Evolutionary conservation across 2,888 invertebrate genomes (phyloP), one percentile per base, ranked within the genome.

Genomic region (Ashinkailepas kermadecensis): DNA sequence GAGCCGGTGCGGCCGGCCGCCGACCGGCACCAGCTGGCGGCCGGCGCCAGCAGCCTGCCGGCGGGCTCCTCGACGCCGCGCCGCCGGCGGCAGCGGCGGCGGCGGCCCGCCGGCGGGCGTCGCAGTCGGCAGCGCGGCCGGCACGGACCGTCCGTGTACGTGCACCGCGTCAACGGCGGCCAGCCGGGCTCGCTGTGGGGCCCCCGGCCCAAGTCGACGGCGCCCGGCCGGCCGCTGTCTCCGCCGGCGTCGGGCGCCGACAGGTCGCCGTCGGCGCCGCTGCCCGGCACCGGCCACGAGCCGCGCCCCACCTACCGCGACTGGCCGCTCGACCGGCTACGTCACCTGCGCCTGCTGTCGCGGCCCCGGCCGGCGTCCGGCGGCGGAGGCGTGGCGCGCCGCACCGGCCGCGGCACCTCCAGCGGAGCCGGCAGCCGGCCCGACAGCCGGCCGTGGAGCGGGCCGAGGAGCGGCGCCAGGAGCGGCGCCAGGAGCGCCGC

Each of bases 221-320:
- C 67, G 25, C 8, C 25, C 23, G 23, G 25, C 12, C n/a, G 67
- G n/a, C n/a, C 67, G 67, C 11, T 10, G 25, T 10, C 67, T 1
- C 67, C n/a, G 23, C 25, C 25, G 13, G 6, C 67, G 23, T 12
- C 25, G 25, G 67, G 13, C 25, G 67, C 7, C 12, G 23, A 11
- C 25, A 0, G 25, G 25, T 9, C 67, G 25, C n/a, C n/a, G 23
- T 67, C 67, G 7, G 23, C n/a, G 7, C 67, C n/a, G 25, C 23
- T 21, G 25, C 67, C 67, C n/a, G 25, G 25, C 25, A 67, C 54
- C 56, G 74, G 54, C 56, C 59, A 59, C 15, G 74, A 74, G 54
- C 21, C 74, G 9, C 74, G 74, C 2, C 74, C 74, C 18, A 74
- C 74, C 18, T 74, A 74, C 74, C 74, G 54, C 54, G 74, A 74